A percentile compares a stretch with the other conserved stretches of the same genome.
phyloP scores from a whole-genome alignment of 2,797 vertebrate genomes.

The Cichlasoma orientale region DNA sequence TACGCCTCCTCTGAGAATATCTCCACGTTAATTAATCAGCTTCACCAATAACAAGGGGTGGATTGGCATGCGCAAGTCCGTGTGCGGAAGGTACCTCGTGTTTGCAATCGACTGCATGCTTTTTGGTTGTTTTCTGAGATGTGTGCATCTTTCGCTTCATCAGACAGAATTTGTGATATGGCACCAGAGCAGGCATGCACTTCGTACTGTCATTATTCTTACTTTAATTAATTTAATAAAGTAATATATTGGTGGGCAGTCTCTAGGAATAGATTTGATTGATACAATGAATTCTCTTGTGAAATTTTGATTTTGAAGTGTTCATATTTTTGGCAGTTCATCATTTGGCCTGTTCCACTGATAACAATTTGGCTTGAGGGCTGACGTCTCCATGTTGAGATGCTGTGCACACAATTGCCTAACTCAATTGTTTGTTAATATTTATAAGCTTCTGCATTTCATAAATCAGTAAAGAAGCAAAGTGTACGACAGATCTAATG shows the following conservation, averaged over 20 bases:
- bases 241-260: slow-evolving; percentile 27
- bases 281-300: background rate
- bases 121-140: slow-evolving; percentile 16
- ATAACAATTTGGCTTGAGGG: background rate
- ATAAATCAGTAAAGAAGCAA: background rate
- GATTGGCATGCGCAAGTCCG: background rate
- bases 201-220: background rate
- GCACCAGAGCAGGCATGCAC: background rate
- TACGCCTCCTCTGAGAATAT: slow-evolving; percentile 43
- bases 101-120: slow-evolving; percentile 16
- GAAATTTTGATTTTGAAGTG: background rate
- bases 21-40: slow-evolving; percentile 34
- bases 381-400: background rate
- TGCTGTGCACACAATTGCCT: background rate
- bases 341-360: background rate
- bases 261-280: background rate
- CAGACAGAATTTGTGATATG: too few species aligned
- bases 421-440: background rate
- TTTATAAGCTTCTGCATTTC: background rate
- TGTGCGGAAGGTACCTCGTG: background rate
- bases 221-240: background rate
- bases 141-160: slow-evolving; percentile 1
- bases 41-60: slow-evolving; percentile 4
- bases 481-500: background rate
- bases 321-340: background rate